phyloP scores from a whole-genome alignment of 2,888 invertebrate species.

The Lasioglossum lativentre region DNA sequence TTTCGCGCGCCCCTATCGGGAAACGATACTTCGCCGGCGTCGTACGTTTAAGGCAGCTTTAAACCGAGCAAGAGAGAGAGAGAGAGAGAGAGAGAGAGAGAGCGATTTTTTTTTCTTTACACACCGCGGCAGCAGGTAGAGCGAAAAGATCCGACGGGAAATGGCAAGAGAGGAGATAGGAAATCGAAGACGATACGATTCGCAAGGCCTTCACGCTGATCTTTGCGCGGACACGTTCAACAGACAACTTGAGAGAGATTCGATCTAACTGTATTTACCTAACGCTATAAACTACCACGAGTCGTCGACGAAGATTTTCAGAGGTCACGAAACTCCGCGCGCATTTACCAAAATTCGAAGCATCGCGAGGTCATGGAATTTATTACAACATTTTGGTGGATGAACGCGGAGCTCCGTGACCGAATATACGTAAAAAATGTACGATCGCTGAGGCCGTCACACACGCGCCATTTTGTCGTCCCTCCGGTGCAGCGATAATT shows the following conservation, averaged over 20 bases:
- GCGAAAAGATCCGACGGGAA: neutral
- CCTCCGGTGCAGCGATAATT: neutral
- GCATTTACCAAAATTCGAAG: neutral
- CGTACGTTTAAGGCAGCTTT: conserved; percentile 56
- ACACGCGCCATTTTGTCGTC: neutral
- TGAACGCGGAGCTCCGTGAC: too few relatives aligned
- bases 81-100: neutral
- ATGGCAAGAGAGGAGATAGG: neutral
- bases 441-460: neutral
- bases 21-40: conserved; percentile 44
- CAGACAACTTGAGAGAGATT: conserved; percentile 74
- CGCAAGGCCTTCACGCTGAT: conserved; percentile 64
- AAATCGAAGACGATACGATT: conserved; percentile 44
- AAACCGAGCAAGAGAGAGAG: neutral
- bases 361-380: neutral
- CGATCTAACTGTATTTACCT: conserved; percentile 21
- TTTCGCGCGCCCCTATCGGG: conserved; percentile 10
- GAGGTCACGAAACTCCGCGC: conserved; percentile 1
- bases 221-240: conserved; percentile 48
- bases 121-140: neutral
- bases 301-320: neutral
- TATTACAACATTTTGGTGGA: neutral
- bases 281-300: too few relatives aligned
- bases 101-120: neutral
- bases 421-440: too few relatives aligned